Base-by-base conservation (phyloP, 1,140 invertebrate species). In the Eurosta solidaginis region DNA sequence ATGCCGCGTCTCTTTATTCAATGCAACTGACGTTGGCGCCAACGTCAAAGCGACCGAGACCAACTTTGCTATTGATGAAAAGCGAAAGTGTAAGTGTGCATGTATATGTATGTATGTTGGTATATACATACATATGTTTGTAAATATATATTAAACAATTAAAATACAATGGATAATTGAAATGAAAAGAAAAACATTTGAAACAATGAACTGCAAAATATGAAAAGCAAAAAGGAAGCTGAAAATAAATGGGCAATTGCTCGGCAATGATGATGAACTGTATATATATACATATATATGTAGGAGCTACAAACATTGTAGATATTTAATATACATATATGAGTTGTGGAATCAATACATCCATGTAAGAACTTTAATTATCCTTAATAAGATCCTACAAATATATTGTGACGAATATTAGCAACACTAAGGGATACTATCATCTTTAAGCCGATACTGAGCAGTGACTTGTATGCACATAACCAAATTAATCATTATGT, bases 131-230 rank as follows among this genome's bases (percentile, higher is more conserved):
- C 17, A 6, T 44, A 25, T 59, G 44, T 49, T 7, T 22, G 17
- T 36, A 52, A n/a, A n/a, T n/a, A n/a, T n/a, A 36, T 14, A 76
- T 40, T 27, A 76, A 52, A 76, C 74, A 76, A 52, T 52, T 52
- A 49, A 54, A 49, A 52, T 42, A 42, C 47, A 52, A 76, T 52
- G 36, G 47, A 52, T 17, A 74, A 74, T 45, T 33, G 45, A 47
- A 74, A 33, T 49, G 49, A 76, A 47, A 49, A 52, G 50, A 22
- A 76, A 76, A 52, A 33, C 74, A 36, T 52, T 49, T 76, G 17
- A 52, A 33, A 52, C 74, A 68, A 68, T 68, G 59, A 68, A 40
- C 7, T 36, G 36, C 59, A n/a, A 68, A 42, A 68, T 33, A 42
- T 68, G 1, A 29, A 59, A 49, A 49, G 4, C 1, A 12, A 1